These are phyloP conservation scores for Paramormyrops kingsleyae DNA, from an alignment of 2,113 vertebrate species.

Conservation along the genomic window DNA sequence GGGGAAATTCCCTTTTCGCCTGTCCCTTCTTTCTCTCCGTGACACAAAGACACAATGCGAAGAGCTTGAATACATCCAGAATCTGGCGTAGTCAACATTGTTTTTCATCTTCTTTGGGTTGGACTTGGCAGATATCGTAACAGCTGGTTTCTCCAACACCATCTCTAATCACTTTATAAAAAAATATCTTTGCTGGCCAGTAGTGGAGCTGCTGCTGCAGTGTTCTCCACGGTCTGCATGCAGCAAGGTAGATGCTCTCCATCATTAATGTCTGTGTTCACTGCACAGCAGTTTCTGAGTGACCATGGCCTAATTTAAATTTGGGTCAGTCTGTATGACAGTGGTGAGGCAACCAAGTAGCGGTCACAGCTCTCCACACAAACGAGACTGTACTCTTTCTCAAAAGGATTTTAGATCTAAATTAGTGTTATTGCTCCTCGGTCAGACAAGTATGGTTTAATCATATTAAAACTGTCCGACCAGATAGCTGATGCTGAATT, in stretches of 20 bases:
- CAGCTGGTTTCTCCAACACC: constrained; percentile 50
- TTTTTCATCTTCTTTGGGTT: constrained; percentile 13
- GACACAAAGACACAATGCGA: neutral
- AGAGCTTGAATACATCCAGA: neutral
- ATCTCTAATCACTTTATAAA: constrained; percentile 63
- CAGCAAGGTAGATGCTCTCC: neutral
- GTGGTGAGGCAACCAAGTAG: neutral
- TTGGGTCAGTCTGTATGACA: neutral
- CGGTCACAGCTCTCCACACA: neutral
- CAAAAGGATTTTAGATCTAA: neutral
- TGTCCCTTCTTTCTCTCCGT: neutral
- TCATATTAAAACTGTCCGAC: neutral
- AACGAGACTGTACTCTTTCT: neutral
- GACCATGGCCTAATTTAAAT: neutral
- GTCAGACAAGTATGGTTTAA: neutral
- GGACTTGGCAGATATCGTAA: constrained; percentile 71
- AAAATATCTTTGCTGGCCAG: constrained; percentile 52
- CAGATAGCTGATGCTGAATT: neutral
- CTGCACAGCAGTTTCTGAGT: neutral
- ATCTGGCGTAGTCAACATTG: neutral
- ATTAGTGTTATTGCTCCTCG: neutral
- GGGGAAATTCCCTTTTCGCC: neutral
- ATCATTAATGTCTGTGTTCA: neutral
- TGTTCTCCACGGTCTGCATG: constrained; percentile 36
- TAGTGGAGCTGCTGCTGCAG: constrained; percentile 49